A percentile compares a stretch with the other conserved stretches of the same genome.
These are phyloP conservation scores for Drosophila tripunctata DNA, from an alignment of 2,888 invertebrate genomes.

Conservation along the genomic window DNA sequence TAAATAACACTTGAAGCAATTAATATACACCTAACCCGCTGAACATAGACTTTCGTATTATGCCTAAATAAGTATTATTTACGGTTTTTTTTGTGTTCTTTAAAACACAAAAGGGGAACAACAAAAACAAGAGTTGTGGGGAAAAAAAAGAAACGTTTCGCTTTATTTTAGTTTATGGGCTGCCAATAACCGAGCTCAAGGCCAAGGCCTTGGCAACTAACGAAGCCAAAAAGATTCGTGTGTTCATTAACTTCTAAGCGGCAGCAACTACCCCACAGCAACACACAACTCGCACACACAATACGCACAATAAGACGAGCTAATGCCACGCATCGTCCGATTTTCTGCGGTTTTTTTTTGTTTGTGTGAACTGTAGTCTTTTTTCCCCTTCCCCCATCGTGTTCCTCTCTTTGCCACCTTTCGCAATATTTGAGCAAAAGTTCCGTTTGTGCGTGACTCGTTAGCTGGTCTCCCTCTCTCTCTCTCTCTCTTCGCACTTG, in stretches of 20 bases:
- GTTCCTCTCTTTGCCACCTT: not conserved
- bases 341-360: slow-evolving; percentile 47
- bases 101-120: slow-evolving; percentile 12
- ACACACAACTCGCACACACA: slow-evolving; percentile 17
- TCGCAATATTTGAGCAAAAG: slow-evolving; percentile 28
- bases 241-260: slow-evolving; percentile 74
- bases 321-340: slow-evolving; percentile 64
- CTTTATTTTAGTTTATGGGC: slow-evolving; percentile 76
- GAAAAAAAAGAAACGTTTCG: slow-evolving; percentile 43
- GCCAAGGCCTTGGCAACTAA: slow-evolving; percentile 69
- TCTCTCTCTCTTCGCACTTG: not conserved
- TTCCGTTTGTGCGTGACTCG: slow-evolving; percentile 64
- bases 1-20: slow-evolving; percentile 18
- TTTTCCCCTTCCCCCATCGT: not conserved
- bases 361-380: slow-evolving; percentile 33
- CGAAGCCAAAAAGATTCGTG: slow-evolving; percentile 41
- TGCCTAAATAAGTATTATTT: slow-evolving; percentile 30
- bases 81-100: slow-evolving; percentile 15
- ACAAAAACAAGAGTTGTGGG: not conserved
- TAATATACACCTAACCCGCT: not conserved
- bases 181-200: slow-evolving; percentile 77
- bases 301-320: slow-evolving; percentile 49
- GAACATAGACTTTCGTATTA: slow-evolving; percentile 11
- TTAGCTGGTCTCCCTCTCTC: slow-evolving; percentile 21
- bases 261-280: slow-evolving; percentile 59